Conservation (phyloP, 2,113 vertebrate genomes). For the Ptilonorhynchus violaceus region DNA sequence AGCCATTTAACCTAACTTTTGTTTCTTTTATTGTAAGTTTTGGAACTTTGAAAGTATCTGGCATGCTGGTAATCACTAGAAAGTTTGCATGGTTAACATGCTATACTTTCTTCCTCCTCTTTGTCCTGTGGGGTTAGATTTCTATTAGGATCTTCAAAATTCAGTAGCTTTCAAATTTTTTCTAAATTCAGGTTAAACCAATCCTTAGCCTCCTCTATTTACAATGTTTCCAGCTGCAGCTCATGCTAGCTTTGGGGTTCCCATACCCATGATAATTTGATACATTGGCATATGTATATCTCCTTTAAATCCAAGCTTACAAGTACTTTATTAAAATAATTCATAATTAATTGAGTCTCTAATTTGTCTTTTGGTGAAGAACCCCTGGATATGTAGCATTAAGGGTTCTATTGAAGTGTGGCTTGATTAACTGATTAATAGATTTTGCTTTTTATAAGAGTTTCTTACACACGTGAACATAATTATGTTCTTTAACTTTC, state of each 20-base stretch:
- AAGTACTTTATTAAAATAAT: slow-evolving; percentile 39
- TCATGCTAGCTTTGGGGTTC: background rate
- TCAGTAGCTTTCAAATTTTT: slow-evolving; percentile 17
- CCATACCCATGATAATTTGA: background rate
- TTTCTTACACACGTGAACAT: background rate
- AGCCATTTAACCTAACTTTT: background rate
- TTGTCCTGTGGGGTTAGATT: background rate
- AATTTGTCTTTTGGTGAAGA: slow-evolving; percentile 37
- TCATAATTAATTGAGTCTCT: slow-evolving; percentile 40
- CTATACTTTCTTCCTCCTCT: background rate
- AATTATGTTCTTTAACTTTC: slow-evolving; percentile 3
- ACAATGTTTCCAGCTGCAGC: background rate
- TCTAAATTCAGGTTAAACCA: background rate
- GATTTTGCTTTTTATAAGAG: background rate
- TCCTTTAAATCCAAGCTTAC: slow-evolving; percentile 20
- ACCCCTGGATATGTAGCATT: background rate
- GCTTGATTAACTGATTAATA: slow-evolving; percentile 3
- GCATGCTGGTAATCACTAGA: background rate
- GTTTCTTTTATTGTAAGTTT: background rate
- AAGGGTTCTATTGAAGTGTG: background rate
- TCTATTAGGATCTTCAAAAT: background rate
- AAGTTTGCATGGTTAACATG: background rate
- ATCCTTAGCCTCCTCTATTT: background rate
- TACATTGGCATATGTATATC: background rate
- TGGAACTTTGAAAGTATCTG: background rate